Base-by-base conservation (phyloP, 2,888 invertebrate species). In the Nomada flava region DNA sequence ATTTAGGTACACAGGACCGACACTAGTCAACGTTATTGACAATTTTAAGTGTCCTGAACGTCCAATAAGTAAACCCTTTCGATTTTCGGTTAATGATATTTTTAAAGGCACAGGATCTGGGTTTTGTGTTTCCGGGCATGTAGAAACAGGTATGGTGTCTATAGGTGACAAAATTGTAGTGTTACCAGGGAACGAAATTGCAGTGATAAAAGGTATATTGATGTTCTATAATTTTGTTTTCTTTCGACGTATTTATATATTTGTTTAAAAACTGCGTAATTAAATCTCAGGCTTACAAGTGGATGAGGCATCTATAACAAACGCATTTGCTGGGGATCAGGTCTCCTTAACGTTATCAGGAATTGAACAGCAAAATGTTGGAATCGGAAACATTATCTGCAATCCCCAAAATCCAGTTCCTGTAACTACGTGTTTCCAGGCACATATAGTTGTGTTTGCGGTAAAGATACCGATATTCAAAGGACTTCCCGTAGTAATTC, bases 251-350 rank as follows among this genome's bases (percentile, higher is more conserved):
- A 15, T 64, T 73, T 44, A n/a, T 7, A 69, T 50, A 26, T 26
- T 15, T n/a, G 1, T 2, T 20, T 29, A 26, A 15, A 68, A 52
- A 68, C 62, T 52, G 23, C 64, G 11, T 23, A 71, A 79, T 69
- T 62, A 55, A 63, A 73, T 91, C 92, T 36, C 86, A 96, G 96
- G 94, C 88, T 92, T 96, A 42, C 92, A 93, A 57, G 96, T 97
- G 74, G 98, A 98, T 93, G 97, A 98, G 23, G 92, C 95, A 78
- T 92, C 96, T 1, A 95, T 95, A 78, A 95, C 95, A 84, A 95
- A 96, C 73, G 98, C 97, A 0, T 99, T 98, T 94, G 99, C 99
- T 80, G 99, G 99, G 23, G 99, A 99, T 93, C 98, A 98, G 94
- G 97, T 98, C 0, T 96, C 96, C 63, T 95, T 98, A 0, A 97